Percentiles rank a stretch among this genome's conserved stretches.
These are phyloP conservation scores for Callyntrura guangdongensis DNA, from an alignment of 2,888 invertebrate genomes.

Conservation along the genomic window DNA sequence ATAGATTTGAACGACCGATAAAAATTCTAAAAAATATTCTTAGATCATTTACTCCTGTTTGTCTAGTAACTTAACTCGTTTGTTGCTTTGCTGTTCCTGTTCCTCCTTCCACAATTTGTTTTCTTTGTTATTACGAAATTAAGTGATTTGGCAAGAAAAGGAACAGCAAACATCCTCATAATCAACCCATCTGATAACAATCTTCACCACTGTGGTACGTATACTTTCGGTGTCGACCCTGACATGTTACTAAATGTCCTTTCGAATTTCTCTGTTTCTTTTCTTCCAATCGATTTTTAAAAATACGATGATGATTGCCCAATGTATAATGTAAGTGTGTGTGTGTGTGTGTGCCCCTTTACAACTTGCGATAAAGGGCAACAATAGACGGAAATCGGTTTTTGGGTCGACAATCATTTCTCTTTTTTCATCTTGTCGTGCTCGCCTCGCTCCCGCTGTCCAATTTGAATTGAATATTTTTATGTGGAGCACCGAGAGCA, in stretches of 20 bases:
- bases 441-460: no score
- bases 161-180: neutral
- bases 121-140: neutral
- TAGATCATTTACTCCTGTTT: neutral
- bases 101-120: neutral
- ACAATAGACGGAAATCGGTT: conserved; percentile 34
- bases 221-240: neutral
- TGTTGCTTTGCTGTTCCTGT: neutral
- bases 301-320: neutral
- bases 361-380: neutral
- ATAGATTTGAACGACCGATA: neutral
- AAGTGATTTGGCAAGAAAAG: neutral
- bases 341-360: neutral
- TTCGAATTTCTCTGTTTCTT: conserved; percentile 15
- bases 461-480: no score
- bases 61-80: neutral
- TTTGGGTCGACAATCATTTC: conserved; percentile 29
- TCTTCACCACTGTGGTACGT: neutral
- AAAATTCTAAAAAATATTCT: neutral
- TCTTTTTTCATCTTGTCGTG: neutral
- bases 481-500: neutral
- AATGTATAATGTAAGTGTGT: no score
- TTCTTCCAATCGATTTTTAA: neutral
- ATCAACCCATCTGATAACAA: neutral
- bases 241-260: neutral